Evolutionary conservation across 2,113 vertebrate genomes (phyloP).

Genomic region (Pandion haliaetus): DNA sequence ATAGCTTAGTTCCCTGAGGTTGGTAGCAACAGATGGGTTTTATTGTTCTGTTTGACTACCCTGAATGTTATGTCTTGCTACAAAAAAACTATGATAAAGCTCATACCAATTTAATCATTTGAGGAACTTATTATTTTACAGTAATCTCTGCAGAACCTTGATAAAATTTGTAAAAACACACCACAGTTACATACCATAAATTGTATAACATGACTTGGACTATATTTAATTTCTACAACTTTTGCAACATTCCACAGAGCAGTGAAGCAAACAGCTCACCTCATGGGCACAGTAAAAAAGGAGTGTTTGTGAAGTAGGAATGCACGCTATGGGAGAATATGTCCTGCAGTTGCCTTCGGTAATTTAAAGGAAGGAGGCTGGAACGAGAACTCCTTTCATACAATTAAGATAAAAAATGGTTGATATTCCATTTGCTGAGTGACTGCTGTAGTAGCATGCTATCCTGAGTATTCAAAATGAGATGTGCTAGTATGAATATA

Average conservation of each 20-base stretch:
- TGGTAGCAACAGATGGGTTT: not conserved
- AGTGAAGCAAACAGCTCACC: not conserved
- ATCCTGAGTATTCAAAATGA: not conserved
- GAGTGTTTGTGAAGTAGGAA: not conserved
- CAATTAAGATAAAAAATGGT: not conserved
- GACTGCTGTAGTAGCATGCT: not conserved
- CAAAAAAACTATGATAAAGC: not conserved
- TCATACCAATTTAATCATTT: not conserved
- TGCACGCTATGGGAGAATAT: not conserved
- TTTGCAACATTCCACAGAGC: not conserved
- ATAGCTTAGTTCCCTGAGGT: not conserved
- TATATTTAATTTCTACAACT: not conserved
- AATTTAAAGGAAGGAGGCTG: not conserved
- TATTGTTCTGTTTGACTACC: not conserved
- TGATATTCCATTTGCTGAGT: not conserved
- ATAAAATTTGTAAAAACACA: not conserved
- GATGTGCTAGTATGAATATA: not conserved
- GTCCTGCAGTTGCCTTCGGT: not conserved
- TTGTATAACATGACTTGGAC: not conserved
- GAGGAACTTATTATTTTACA: not conserved
- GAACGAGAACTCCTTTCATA: not conserved
- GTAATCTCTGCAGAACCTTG: not conserved
- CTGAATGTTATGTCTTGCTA: not conserved
- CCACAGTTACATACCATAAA: not conserved
- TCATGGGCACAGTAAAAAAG: not conserved